Evolutionary conservation across 1,140 invertebrate species (phyloP).

Genomic region (Oreohelix idahoensis): DNA sequence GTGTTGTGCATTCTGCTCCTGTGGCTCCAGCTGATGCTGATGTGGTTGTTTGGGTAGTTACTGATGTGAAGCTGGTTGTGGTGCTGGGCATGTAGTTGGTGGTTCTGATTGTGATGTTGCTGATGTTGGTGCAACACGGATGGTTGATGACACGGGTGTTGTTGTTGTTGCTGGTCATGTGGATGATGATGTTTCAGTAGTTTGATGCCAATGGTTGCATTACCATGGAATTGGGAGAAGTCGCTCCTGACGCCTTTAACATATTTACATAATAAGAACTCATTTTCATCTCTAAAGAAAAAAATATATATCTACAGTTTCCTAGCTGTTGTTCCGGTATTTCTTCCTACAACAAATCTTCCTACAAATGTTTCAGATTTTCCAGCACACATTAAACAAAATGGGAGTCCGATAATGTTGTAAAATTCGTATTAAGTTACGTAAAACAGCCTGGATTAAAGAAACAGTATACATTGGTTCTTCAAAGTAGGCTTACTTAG

Average conservation of each 20-base stretch:
- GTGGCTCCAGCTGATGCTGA: background rate
- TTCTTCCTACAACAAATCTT: no score
- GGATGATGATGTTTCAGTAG: conserved; percentile 27
- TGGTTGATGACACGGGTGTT: background rate
- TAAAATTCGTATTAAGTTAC: no score
- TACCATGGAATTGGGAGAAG: background rate
- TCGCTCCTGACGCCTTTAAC: background rate
- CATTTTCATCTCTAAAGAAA: conserved; percentile 22
- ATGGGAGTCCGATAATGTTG: no score
- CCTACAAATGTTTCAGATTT: no score
- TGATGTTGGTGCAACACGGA: conserved; percentile 13
- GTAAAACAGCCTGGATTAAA: no score
- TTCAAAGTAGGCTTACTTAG: no score
- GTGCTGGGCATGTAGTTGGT: conserved; percentile 19
- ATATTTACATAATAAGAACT: conserved; percentile 34
- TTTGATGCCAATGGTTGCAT: background rate
- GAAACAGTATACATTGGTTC: no score
- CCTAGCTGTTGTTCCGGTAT: no score
- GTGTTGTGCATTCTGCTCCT: conserved; percentile 12
- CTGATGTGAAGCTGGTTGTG: conserved; percentile 13
- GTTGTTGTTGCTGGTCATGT: conserved; percentile 40
- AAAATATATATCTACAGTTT: no score
- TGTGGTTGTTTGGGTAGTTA: background rate
- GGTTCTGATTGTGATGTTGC: conserved; percentile 18
- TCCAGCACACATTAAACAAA: no score